phyloP scores from a whole-genome alignment of 2,888 invertebrate species.

The Drosophila anceps region DNA sequence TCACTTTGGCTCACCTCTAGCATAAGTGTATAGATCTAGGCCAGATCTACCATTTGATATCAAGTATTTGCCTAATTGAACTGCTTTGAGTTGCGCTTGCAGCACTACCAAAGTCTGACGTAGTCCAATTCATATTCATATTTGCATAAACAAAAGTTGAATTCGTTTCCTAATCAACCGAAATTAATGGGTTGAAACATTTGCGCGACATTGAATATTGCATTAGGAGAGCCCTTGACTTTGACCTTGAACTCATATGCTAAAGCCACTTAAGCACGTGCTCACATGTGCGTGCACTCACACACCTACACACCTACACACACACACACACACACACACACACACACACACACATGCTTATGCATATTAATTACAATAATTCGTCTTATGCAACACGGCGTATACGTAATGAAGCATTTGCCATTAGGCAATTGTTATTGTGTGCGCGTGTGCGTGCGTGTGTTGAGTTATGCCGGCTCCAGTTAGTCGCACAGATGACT shows the following conservation, averaged over 20 bases:
- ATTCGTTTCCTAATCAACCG: background rate
- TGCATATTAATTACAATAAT: conserved; percentile 30
- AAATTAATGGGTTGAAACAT: background rate
- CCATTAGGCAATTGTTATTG: background rate
- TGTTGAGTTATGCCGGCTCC: conserved; percentile 74
- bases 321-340: background rate
- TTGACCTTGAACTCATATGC: conserved; percentile 27
- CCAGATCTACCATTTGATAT: no score
- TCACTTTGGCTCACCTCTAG: no score
- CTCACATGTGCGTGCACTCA: background rate
- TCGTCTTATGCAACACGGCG: conserved; percentile 54
- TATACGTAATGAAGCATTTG: conserved; percentile 54
- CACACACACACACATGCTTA: background rate
- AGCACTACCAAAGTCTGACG: background rate
- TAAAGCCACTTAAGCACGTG: conserved; percentile 1
- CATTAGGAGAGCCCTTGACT: conserved; percentile 3
- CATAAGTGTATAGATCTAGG: background rate
- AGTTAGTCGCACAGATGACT: conserved; percentile 77
- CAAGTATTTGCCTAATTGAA: background rate
- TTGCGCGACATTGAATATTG: background rate
- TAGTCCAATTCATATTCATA: background rate
- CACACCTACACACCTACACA: background rate
- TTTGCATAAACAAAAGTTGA: background rate
- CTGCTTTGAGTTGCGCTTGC: background rate
- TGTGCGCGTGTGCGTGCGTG: background rate